phyloP scores from a whole-genome alignment of 2,113 vertebrate genomes.

The Grammomys surdaster region DNA sequence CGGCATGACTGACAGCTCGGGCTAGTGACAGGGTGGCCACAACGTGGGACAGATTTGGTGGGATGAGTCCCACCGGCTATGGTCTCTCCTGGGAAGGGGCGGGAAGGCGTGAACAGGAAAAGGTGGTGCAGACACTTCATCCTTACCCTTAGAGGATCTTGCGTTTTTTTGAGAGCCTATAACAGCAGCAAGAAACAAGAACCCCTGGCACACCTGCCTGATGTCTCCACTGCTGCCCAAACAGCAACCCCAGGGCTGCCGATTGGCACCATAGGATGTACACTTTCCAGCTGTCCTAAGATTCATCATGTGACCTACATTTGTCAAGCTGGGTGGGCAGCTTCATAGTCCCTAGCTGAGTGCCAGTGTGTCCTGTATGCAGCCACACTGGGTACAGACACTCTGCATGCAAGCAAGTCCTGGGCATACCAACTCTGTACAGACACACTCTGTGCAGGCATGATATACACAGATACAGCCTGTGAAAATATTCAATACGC shows the following conservation, averaged over 20 bases:
- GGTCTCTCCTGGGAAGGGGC: conserved; percentile 73
- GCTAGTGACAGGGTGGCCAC: conserved; percentile 84
- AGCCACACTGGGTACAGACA: neutral
- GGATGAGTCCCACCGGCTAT: conserved; percentile 85
- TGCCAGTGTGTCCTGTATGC: neutral
- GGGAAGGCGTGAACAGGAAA: conserved; percentile 78
- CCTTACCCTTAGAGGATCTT: conserved; percentile 70
- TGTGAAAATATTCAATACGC: neutral
- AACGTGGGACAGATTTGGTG: conserved; percentile 83
- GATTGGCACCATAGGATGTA: conserved; percentile 56
- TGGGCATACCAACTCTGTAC: too few species aligned
- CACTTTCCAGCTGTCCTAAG: neutral
- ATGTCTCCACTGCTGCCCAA: too few species aligned
- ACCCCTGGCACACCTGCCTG: conserved; percentile 80
- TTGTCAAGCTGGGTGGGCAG: conserved; percentile 54
- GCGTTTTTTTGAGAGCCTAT: neutral
- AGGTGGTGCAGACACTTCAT: neutral
- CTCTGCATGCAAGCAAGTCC: neutral
- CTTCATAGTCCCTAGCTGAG: neutral
- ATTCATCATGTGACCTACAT: neutral
- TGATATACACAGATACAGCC: too few species aligned
- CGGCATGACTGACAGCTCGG: conserved; percentile 88
- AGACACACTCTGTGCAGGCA: neutral
- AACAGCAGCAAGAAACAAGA: conserved; percentile 19
- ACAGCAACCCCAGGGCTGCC: conserved; percentile 51